Conservation (phyloP, 2,888 invertebrate species). For the Lomographa bimaculata region DNA sequence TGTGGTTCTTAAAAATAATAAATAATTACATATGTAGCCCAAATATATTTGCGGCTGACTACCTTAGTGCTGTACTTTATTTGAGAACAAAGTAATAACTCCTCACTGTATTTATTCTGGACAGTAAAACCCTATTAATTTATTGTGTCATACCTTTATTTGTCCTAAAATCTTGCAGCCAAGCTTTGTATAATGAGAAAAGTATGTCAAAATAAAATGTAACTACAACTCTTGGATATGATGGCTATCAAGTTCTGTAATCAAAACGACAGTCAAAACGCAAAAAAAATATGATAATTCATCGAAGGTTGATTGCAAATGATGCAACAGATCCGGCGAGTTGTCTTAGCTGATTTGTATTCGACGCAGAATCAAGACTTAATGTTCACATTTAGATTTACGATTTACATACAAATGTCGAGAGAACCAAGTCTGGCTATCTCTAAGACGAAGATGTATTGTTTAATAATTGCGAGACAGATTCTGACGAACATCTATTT, state of each 20-base stretch:
- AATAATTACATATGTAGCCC: too few relatives aligned
- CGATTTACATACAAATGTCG: conserved; percentile 35
- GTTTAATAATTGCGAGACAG: conserved; percentile 64
- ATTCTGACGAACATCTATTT: conserved; percentile 56
- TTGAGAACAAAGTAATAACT: too few relatives aligned
- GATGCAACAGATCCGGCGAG: conserved; percentile 37
- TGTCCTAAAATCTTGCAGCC: too few relatives aligned
- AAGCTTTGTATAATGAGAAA: too few relatives aligned
- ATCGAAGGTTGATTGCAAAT: conserved; percentile 36
- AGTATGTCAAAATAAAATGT: conserved; percentile 5
- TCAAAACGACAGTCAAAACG: too few relatives aligned
- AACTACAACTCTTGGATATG: conserved; percentile 1
- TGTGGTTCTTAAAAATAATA: too few relatives aligned
- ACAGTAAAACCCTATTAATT: too few relatives aligned
- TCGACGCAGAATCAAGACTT: conserved; percentile 37
- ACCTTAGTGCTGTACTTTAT: too few relatives aligned
- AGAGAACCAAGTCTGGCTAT: conserved; percentile 34
- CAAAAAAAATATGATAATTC: conserved; percentile 25
- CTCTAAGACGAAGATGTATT: conserved; percentile 55
- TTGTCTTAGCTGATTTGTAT: conserved; percentile 36
- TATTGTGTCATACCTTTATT: too few relatives aligned
- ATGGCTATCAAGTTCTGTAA: too few relatives aligned
- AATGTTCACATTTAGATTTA: conserved; percentile 34
- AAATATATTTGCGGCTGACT: too few relatives aligned
- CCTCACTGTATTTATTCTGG: too few relatives aligned